Evolutionary conservation across 2,888 invertebrate genomes (phyloP).

Genomic region (Sesia apiformis): DNA sequence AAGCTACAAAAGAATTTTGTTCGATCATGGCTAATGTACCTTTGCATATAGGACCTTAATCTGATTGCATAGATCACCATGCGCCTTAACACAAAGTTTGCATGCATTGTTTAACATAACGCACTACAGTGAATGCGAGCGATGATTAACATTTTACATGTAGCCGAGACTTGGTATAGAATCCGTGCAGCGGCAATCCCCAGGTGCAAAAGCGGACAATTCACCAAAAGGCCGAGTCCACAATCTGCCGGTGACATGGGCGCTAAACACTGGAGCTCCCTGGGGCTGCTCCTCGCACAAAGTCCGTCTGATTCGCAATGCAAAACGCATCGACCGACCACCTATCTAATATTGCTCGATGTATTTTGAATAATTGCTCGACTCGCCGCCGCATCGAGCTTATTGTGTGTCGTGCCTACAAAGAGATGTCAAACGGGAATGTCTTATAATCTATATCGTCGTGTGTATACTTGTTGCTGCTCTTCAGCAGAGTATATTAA

Average conservation of each 20-base stretch:
- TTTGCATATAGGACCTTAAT: too few relatives aligned
- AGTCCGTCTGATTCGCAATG: constrained; percentile 69
- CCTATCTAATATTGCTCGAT: constrained; percentile 71
- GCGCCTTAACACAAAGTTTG: background rate
- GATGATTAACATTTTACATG: constrained; percentile 18
- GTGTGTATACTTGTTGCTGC: background rate
- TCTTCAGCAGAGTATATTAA: background rate
- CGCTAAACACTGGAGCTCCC: constrained; percentile 54
- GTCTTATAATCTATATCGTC: constrained; percentile 29
- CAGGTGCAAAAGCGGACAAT: constrained; percentile 34
- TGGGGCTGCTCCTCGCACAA: constrained; percentile 41
- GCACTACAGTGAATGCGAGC: constrained; percentile 22
- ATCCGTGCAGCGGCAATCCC: constrained; percentile 27
- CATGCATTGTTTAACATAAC: constrained; percentile 14
- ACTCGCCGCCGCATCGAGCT: constrained; percentile 35
- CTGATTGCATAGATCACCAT: background rate
- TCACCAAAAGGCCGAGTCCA: constrained; percentile 52
- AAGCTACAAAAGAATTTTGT: too few relatives aligned
- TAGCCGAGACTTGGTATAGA: constrained; percentile 15
- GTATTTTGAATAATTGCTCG: constrained; percentile 72
- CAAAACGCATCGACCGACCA: constrained; percentile 66
- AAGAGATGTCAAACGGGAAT: constrained; percentile 46
- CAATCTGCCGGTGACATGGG: constrained; percentile 19
- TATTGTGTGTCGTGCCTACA: constrained; percentile 56
- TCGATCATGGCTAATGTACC: too few relatives aligned